A percentile compares a stretch with the other conserved stretches of the same genome.
These are phyloP conservation scores for Sebastiscus albofasciatus DNA, from an alignment of 2,797 vertebrate genomes.

Conservation along the genomic window DNA sequence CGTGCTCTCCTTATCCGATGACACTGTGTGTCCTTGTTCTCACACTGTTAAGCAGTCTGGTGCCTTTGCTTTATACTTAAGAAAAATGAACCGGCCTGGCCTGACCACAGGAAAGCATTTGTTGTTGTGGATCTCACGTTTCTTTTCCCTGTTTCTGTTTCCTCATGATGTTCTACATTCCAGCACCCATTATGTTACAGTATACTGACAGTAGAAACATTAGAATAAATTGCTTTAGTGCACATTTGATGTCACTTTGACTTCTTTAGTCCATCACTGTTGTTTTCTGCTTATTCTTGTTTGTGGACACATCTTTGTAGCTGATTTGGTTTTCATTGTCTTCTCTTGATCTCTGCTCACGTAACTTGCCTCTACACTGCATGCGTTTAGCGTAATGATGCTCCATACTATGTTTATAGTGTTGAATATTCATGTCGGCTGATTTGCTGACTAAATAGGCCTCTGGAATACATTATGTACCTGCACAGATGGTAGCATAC, in stretches of 20 bases:
- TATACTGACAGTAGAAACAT: neutral
- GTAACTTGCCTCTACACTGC: neutral
- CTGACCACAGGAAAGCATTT: conserved; percentile 8
- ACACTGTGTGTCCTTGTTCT: conserved; percentile 23
- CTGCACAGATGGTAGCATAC: conserved; percentile 63
- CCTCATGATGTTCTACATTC: neutral
- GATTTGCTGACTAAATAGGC: conserved; percentile 55
- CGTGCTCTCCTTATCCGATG: neutral
- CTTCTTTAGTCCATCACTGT: neutral
- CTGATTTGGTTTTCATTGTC: conserved; percentile 8
- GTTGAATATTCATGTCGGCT: conserved; percentile 45
- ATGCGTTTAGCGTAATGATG: conserved; percentile 19
- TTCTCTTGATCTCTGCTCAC: neutral
- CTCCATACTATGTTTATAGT: neutral
- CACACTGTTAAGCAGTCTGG: conserved; percentile 36
- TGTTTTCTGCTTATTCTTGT: neutral
- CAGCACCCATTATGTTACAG: no score
- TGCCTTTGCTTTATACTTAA: conserved; percentile 24
- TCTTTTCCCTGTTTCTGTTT: neutral
- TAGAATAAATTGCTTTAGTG: neutral
- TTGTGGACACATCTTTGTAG: neutral
- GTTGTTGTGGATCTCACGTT: conserved; percentile 7
- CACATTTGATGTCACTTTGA: neutral
- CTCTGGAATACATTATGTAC: conserved; percentile 54
- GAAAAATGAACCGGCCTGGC: neutral